Evolutionary conservation across 2,888 invertebrate species (phyloP), one percentile per base, ranked within the genome.

Genomic region (Laspeyria flexula): DNA sequence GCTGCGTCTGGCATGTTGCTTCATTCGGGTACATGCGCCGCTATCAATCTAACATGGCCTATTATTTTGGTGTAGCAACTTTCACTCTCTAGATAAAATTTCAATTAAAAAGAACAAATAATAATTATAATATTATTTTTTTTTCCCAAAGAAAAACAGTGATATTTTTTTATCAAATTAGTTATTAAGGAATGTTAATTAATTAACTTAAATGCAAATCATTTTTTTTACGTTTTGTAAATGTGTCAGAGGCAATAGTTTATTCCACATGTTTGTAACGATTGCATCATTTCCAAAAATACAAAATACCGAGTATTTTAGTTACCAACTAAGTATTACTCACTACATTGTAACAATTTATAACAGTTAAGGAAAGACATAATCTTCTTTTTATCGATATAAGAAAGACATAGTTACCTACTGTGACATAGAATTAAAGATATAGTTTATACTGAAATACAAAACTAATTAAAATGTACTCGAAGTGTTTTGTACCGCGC

Each of bases 401-500:
- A n/a, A n/a, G n/a, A n/a, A n/a, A n/a, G n/a, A n/a, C n/a, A n/a
- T n/a, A n/a, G n/a, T n/a, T n/a, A n/a, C n/a, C n/a, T n/a, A n/a
- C n/a, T n/a, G 30, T 67, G 64, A 67, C 64, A 56, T 33, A 44
- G 33, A 41, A 34, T 48, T 40, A 40, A 39, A 37, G 33, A 27
- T 40, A 43, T n/a, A 34, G 45, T 52, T 55, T 62, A 16, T 25
- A 33, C 5, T 35, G 21, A 12, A 15, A 35, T 38, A 45, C 43
- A 31, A 43, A 27, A 27, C 38, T 52, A 3, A 52, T 47, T 64
- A 44, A 48, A 60, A 58, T 64, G 38, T 13, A 50, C 31, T 47
- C 43, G 35, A 35, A 60, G 60, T 58, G 65, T 65, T 64, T 42
- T 43, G n/a, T n/a, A n/a, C n/a, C n/a, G n/a, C n/a, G n/a, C n/a